A percentile compares a stretch with the other conserved stretches of the same genome.
Evolutionary conservation across 2,888 invertebrate species (phyloP).

Genomic region (Nephrotoma flavescens): DNA sequence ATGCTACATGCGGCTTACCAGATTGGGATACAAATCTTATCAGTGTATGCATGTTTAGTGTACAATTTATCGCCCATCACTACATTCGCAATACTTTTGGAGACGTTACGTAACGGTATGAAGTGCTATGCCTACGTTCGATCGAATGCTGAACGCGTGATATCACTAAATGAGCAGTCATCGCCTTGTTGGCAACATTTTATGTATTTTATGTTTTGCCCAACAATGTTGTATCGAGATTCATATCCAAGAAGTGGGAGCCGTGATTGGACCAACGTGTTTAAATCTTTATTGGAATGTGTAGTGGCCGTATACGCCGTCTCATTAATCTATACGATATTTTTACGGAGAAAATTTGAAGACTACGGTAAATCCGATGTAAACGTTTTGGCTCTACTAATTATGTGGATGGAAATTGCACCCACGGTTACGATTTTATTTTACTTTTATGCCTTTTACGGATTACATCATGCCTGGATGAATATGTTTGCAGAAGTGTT

Average conservation of each 20-base stretch:
- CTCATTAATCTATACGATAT: not conserved
- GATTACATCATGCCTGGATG: constrained; percentile 67
- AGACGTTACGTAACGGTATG: constrained; percentile 48
- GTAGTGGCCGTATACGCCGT: constrained; percentile 22
- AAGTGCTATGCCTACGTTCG: constrained; percentile 64
- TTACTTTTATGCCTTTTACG: constrained; percentile 59
- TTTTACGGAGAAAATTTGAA: not conserved
- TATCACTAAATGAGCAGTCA: not conserved
- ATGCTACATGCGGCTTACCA: not conserved
- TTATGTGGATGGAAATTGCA: constrained; percentile 38
- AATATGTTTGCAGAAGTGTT: constrained; percentile 82
- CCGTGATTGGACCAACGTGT: constrained; percentile 55
- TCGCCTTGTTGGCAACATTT: constrained; percentile 52
- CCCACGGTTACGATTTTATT: constrained; percentile 29
- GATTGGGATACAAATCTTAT: constrained; percentile 20
- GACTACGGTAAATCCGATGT: constrained; percentile 21
- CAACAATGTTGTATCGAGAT: constrained; percentile 47
- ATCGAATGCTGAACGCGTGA: constrained; percentile 44
- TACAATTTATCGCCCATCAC: not conserved
- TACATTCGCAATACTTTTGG: not conserved
- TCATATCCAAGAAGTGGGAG: constrained; percentile 57
- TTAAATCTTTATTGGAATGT: constrained; percentile 54
- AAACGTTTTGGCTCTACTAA: constrained; percentile 48
- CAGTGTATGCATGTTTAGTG: constrained; percentile 11
- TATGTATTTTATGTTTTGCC: constrained; percentile 70